Evolutionary conservation across 2,113 vertebrate genomes (phyloP).

Genomic region (Catharus bicknelli): DNA sequence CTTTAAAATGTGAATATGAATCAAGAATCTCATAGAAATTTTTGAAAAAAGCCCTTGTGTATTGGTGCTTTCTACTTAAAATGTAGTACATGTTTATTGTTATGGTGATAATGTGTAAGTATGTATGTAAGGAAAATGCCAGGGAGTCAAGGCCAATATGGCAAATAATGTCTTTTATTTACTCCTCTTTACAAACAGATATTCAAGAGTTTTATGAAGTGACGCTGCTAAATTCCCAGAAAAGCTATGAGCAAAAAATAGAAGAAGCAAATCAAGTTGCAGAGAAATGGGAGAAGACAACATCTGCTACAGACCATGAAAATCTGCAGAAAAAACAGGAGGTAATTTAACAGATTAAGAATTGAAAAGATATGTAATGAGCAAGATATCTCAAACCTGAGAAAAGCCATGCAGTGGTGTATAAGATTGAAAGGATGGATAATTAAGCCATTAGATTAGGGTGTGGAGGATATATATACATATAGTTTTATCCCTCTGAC

Average conservation of each 20-base stretch:
- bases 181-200: slow-evolving; percentile 77
- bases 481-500: background rate
- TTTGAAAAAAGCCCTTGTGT: background rate
- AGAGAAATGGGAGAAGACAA: slow-evolving; percentile 86
- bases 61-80: background rate
- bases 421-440: background rate
- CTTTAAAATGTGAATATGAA: background rate
- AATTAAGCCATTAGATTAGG: background rate
- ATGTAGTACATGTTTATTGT: background rate
- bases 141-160: background rate
- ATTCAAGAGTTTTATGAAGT: slow-evolving; percentile 97
- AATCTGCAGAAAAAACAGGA: slow-evolving; percentile 65
- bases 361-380: background rate
- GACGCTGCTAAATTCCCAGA: slow-evolving; percentile 89
- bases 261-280: slow-evolving; percentile 88
- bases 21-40: background rate
- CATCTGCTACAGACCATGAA: slow-evolving; percentile 64
- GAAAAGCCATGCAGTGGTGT: background rate
- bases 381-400: background rate
- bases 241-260: slow-evolving; percentile 89
- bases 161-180: background rate
- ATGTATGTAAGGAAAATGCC: background rate
- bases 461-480: background rate
- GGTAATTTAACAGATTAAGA: slow-evolving; percentile 63
- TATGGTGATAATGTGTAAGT: background rate